Percentiles rank a stretch among this genome's conserved stretches.
Evolutionary conservation across 2,113 vertebrate genomes (phyloP).

Genomic region (Hystrix cristata): DNA sequence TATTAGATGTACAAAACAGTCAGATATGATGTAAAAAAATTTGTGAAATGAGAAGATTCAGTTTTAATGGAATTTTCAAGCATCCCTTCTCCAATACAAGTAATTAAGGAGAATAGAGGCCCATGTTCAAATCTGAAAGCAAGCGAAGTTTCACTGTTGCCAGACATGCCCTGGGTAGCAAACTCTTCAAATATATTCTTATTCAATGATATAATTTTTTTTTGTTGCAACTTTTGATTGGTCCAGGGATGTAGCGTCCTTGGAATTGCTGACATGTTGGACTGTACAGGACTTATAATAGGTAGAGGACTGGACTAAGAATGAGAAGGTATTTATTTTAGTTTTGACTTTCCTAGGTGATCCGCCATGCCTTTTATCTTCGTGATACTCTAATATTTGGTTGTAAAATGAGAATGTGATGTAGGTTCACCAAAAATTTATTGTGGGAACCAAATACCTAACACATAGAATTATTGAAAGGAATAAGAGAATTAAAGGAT

Average conservation of each 20-base stretch:
- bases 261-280: constrained; percentile 20
- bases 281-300: not conserved
- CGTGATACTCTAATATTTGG: not conserved
- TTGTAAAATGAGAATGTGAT: constrained; percentile 20
- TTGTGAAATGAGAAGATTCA: constrained; percentile 28
- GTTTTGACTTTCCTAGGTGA: not conserved
- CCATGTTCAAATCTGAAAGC: not conserved
- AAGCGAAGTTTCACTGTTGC: not conserved
- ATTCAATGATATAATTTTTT: not conserved
- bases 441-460: not conserved
- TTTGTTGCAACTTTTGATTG: constrained; percentile 35
- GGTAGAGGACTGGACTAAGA: not conserved
- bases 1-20: not conserved
- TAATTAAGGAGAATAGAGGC: not conserved
- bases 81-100: not conserved
- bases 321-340: constrained; percentile 43
- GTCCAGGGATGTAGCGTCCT: not conserved
- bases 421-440: not conserved
- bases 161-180: not conserved
- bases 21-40: not conserved
- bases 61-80: constrained; percentile 45
- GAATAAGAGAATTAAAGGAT: constrained; percentile 58
- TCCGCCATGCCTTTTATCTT: not conserved
- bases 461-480: not conserved
- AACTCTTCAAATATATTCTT: not conserved